Evolutionary conservation across 2,113 vertebrate genomes (phyloP).

Genomic region (Dicaeum eximium): DNA sequence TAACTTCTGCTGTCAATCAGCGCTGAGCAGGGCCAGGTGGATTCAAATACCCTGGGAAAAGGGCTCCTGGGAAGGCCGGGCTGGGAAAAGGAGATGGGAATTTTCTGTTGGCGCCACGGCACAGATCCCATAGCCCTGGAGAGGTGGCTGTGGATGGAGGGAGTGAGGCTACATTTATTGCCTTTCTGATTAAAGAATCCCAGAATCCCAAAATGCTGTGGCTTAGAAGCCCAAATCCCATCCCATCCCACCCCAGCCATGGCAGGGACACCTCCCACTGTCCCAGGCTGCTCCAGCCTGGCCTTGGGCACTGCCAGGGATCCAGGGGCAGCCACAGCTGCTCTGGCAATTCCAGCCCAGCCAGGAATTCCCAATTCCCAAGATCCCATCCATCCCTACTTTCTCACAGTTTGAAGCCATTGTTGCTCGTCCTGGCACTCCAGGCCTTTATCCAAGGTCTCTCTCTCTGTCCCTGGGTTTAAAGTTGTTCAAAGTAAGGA

Average conservation of each 20-base stretch:
- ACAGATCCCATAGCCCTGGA: rapidly evolving
- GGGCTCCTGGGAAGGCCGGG: not conserved
- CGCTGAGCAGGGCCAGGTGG: rapidly evolving
- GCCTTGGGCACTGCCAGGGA: not conserved
- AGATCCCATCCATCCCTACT: rapidly evolving
- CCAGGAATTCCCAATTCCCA: not conserved
- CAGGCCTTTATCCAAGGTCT: not conserved
- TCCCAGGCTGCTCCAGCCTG: not conserved
- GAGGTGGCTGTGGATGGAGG: not conserved
- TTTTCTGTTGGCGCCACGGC: rapidly evolving
- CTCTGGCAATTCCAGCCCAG: not conserved
- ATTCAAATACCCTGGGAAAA: not conserved
- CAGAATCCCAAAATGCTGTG: not conserved
- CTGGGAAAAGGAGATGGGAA: rapidly evolving
- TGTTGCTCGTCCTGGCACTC: not conserved
- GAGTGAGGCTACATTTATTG: rapidly evolving
- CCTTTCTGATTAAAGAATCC: not conserved
- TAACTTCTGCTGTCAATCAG: not conserved
- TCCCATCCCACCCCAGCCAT: not conserved
- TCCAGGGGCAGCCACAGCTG: not conserved
- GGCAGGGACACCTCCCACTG: not conserved
- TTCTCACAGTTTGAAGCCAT: not conserved
- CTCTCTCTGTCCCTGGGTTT: not conserved
- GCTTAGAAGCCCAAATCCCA: not conserved
- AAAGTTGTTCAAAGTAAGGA: not conserved